Percentiles rank a stretch among this genome's conserved stretches.
These are phyloP conservation scores for Nebria ingens DNA, from an alignment of 1,140 invertebrate genomes.

Conservation along the genomic window DNA sequence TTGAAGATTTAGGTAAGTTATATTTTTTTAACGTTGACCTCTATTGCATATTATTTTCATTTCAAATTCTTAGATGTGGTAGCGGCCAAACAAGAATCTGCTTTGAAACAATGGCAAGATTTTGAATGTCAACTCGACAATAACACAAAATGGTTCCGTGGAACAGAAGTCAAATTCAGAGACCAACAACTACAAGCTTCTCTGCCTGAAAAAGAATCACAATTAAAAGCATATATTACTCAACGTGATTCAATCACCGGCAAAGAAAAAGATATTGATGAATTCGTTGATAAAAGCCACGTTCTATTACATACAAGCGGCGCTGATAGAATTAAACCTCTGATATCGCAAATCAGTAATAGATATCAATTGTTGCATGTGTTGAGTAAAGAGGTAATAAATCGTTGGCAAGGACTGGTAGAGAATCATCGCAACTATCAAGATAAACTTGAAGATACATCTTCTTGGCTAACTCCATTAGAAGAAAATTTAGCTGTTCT, in stretches of 20 bases:
- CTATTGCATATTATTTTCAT: not conserved
- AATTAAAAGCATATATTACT: slow-evolving; percentile 60
- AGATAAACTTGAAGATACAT: slow-evolving; percentile 63
- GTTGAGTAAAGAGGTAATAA: slow-evolving; percentile 78
- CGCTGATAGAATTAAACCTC: slow-evolving; percentile 74
- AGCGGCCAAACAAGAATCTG: slow-evolving; percentile 58
- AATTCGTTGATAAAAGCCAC: slow-evolving; percentile 84
- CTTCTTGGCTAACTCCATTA: slow-evolving; percentile 63
- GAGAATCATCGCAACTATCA: slow-evolving; percentile 76
- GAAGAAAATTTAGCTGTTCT: slow-evolving; percentile 60
- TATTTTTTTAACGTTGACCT: not conserved
- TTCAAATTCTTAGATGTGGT: slow-evolving; percentile 36
- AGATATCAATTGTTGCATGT: slow-evolving; percentile 75
- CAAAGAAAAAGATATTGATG: slow-evolving; percentile 74
- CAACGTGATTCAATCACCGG: slow-evolving; percentile 62
- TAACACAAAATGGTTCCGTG: slow-evolving; percentile 75
- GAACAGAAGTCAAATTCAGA: slow-evolving; percentile 70
- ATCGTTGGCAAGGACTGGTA: slow-evolving; percentile 74
- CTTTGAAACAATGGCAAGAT: slow-evolving; percentile 73
- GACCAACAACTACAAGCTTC: slow-evolving; percentile 75
- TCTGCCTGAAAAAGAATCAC: slow-evolving; percentile 66
- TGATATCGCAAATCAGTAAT: slow-evolving; percentile 82
- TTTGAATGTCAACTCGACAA: slow-evolving; percentile 73
- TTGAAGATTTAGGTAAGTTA: slow-evolving; percentile 48
- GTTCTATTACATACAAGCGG: slow-evolving; percentile 71